Base-by-base conservation (phyloP, 2,888 invertebrate genomes). In the Sicus ferrugineus region DNA sequence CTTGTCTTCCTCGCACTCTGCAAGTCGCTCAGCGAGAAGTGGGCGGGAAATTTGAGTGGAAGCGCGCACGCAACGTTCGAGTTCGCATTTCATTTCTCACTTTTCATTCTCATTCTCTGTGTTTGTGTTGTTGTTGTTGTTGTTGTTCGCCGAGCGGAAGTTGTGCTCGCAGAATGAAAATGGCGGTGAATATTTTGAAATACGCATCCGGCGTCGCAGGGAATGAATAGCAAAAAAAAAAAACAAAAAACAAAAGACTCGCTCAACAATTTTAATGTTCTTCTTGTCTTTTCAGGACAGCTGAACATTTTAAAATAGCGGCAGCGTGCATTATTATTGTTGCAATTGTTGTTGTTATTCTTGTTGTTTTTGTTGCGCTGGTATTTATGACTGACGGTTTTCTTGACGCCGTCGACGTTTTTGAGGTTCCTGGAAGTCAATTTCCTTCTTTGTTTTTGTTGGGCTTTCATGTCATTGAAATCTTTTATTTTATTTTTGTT, bases 151-250 rank as follows among this genome's bases (percentile, higher is more conserved):
- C 30, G 7, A 5, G 11, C 31, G 58, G 58, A 26, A 26, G 59
- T 59, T 19, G 11, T 30, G 59, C 31, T 59, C 23, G 30, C 16
- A 31, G n/a, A n/a, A n/a, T n/a, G n/a, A 59, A 59, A 59, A 59
- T 59, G 59, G 59, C 59, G 59, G 59, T 34, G 34, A 59, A 34
- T 34, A 11, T 19, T 34, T n/a, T 59, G 59, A 34, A 34, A 56
- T 56, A 30, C 28, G 56, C 56, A 28, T 56, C 56, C 56, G 56
- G 9, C 30, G 34, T 19, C 59, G 6, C 31, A n/a, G 42, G 11
- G 34, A 31, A 59, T n/a, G n/a, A 59, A 34, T 58, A 26, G 30
- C 58, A 58, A 31, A 3, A n/a, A 30, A n/a, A 58, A 58, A 34
- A 21, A 34, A 30, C 59, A 16, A 42, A 1, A 42, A 42, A 4